Evolutionary conservation across 2,113 vertebrate genomes (phyloP), one percentile per base, ranked within the genome.

Genomic region (Meriones unguiculatus): DNA sequence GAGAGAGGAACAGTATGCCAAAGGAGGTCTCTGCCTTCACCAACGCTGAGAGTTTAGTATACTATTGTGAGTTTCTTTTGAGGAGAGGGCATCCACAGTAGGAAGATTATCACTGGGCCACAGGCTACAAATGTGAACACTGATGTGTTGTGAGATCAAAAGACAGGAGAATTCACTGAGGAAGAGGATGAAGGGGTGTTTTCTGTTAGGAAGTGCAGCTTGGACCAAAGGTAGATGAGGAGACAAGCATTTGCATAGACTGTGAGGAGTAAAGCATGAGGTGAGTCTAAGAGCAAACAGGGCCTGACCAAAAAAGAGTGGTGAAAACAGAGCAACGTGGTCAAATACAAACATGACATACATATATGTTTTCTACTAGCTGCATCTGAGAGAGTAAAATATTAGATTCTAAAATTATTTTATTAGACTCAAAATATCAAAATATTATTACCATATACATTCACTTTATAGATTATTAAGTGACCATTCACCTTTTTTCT

Each of bases 401-500:
- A 64, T 90, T 86, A 69, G 64, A 87, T 70, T 91, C 76, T 76
- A 80, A 82, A 82, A 65, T 10, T 84, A 38, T 87, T 92, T 91
- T 73, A 73, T 67, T 95, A 52, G 59, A 64, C 5, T 35, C 25
- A 87, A 35, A 32, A 22, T 82, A 62, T 15, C 2, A 50, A 93
- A 92, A 18, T 93, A 73, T 93, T 59, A 65, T 75, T 90, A 70
- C 2, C 87, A 54, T 9, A 62, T 86, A 67, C 12, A 92, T 2
- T 28, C 35, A 78, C 32, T 7, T 38, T 86, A 81, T 80, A 87
- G 50, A 67, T 9, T 30, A 92, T 76, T 84, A 95, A 88, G 85
- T 91, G 7, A 35, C 46, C 65, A 30, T 73, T 93, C 94, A 57
- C 8, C 14, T 67, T 57, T 35, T 7, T 76, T 81, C 20, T 72